Evolutionary conservation across 2,797 vertebrate species (phyloP).

Genomic region (Phataginus tricuspis): DNA sequence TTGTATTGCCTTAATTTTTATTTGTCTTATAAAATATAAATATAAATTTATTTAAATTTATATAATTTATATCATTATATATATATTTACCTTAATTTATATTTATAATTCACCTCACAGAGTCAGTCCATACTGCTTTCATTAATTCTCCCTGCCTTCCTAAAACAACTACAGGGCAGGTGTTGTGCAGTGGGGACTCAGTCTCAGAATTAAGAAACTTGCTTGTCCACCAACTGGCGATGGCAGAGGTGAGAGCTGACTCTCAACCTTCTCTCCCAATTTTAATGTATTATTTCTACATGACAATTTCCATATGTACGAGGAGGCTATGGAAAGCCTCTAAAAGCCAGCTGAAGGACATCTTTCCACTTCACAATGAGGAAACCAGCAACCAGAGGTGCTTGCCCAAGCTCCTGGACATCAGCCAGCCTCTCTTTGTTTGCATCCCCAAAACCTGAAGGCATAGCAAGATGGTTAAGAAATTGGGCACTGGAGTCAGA

Average conservation of each 20-base stretch:
- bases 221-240: background rate
- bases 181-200: background rate
- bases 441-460: background rate
- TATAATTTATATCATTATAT: background rate
- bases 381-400: background rate
- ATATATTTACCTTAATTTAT: constrained; percentile 26
- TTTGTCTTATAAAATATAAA: background rate
- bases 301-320: background rate
- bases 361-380: background rate
- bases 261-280: background rate
- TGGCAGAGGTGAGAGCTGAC: background rate
- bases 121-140: background rate
- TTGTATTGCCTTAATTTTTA: background rate
- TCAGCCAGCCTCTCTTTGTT: background rate
- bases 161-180: background rate
- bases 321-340: background rate
- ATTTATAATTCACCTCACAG: background rate
- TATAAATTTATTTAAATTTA: background rate
- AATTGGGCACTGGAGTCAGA: background rate
- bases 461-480: background rate
- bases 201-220: background rate
- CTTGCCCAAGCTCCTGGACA: background rate
- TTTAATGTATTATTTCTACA: background rate
- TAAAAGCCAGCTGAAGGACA: background rate
- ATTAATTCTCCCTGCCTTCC: background rate